Conservation (phyloP, 2,113 vertebrate species). For the Elanus axillaris region DNA sequence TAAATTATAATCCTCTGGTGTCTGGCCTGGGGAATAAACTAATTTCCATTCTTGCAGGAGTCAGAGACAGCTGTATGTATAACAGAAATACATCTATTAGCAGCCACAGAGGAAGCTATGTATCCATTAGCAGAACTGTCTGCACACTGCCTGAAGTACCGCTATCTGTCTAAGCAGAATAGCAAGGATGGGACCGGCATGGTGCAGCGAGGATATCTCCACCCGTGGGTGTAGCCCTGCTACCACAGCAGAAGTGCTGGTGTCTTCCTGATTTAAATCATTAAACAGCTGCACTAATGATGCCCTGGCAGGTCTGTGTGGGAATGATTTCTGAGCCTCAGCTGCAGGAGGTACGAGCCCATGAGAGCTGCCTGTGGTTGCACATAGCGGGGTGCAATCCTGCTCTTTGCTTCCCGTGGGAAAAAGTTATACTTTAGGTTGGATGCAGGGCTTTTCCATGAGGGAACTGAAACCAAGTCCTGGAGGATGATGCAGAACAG, state of each 20-base stretch:
- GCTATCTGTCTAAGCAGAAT: accelerated
- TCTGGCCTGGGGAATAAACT: neutral
- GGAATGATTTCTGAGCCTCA: neutral
- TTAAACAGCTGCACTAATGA: neutral
- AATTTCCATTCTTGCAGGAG: neutral
- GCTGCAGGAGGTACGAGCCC: neutral
- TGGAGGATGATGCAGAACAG: neutral
- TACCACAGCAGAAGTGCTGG: accelerated
- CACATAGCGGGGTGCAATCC: neutral
- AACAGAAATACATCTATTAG: neutral
- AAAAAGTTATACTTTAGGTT: neutral
- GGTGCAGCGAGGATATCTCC: accelerated
- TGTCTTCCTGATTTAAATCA: neutral
- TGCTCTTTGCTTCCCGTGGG: accelerated
- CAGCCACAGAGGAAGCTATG: neutral
- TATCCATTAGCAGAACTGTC: neutral
- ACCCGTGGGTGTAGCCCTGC: neutral
- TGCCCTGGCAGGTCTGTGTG: neutral
- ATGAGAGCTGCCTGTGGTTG: neutral
- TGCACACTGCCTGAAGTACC: accelerated
- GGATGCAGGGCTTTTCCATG: neutral
- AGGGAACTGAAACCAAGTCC: neutral
- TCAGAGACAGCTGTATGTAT: neutral
- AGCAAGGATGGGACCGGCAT: accelerated
- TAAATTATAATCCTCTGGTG: neutral